These are phyloP conservation scores for Mythimna pallens DNA, from an alignment of 2,888 invertebrate species.

Conservation along the genomic window DNA sequence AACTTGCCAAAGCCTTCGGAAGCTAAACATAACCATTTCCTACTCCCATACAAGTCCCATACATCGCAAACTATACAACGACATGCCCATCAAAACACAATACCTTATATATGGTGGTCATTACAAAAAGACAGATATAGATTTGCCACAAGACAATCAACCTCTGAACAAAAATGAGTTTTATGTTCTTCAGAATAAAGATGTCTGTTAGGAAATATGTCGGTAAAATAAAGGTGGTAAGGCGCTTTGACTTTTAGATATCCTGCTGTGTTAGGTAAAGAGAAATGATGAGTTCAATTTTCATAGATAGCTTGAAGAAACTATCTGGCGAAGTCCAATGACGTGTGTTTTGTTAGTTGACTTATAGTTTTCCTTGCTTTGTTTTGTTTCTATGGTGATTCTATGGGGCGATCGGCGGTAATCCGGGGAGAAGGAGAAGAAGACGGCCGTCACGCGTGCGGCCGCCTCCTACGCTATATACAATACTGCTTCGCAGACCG, in stretches of 20 bases:
- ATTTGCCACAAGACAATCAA: not conserved
- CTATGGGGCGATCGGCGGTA: too few species aligned
- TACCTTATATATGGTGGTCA: constrained; percentile 88
- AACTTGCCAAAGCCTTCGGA: constrained; percentile 80
- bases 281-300: constrained; percentile 80
- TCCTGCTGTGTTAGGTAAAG: constrained; percentile 84
- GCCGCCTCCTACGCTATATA: too few species aligned
- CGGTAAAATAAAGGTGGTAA: constrained; percentile 23
- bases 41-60: constrained; percentile 80
- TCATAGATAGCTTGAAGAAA: constrained; percentile 62
- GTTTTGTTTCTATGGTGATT: constrained; percentile 6
- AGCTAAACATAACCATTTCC: constrained; percentile 85
- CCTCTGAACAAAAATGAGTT: constrained; percentile 7
- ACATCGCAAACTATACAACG: constrained; percentile 81
- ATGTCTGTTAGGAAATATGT: too few species aligned
- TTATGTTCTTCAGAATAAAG: not conserved
- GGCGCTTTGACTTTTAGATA: constrained; percentile 77
- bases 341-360: constrained; percentile 55
- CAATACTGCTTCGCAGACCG: too few species aligned
- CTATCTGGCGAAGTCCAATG: constrained; percentile 53
- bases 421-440: too few species aligned
- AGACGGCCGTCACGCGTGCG: not conserved
- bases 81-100: constrained; percentile 89
- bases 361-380: not conserved
- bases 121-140: constrained; percentile 67